phyloP scores from a whole-genome alignment of 2,797 vertebrate species.

The Pyrrhura leucotis region DNA sequence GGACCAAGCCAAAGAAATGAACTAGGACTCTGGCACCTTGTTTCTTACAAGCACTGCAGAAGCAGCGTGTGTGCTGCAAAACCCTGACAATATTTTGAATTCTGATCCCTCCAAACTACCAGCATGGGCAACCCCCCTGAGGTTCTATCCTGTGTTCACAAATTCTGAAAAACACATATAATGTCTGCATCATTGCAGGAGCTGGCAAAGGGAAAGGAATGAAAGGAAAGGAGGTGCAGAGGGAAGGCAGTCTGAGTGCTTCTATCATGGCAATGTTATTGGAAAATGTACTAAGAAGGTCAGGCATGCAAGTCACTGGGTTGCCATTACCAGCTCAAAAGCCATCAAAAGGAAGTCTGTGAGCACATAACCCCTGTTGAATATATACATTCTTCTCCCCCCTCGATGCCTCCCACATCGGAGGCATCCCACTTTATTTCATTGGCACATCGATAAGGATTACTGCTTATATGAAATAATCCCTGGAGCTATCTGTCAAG shows the following conservation, averaged over 20 bases:
- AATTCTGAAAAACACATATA: neutral
- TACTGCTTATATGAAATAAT: slow-evolving; percentile 10
- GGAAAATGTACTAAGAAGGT: neutral
- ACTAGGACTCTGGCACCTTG: neutral
- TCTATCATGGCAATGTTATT: neutral
- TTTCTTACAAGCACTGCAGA: neutral
- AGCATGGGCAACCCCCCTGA: neutral
- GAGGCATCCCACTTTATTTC: neutral
- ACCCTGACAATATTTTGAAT: neutral
- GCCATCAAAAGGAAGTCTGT: neutral
- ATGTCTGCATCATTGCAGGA: neutral
- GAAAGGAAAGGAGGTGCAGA: neutral
- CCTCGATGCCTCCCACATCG: neutral
- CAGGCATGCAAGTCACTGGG: neutral
- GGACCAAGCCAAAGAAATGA: neutral
- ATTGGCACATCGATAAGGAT: neutral
- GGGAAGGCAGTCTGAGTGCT: neutral
- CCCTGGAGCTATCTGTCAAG: neutral
- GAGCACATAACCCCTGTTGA: neutral
- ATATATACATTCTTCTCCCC: neutral
- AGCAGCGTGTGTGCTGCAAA: neutral
- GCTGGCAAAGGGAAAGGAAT: neutral
- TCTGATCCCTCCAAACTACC: neutral
- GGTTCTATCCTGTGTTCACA: neutral
- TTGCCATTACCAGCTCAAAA: neutral